These are phyloP conservation scores for Gnathonemus echidnorhynchus DNA, from an alignment of 2,113 vertebrate genomes.

Conservation along the genomic window DNA sequence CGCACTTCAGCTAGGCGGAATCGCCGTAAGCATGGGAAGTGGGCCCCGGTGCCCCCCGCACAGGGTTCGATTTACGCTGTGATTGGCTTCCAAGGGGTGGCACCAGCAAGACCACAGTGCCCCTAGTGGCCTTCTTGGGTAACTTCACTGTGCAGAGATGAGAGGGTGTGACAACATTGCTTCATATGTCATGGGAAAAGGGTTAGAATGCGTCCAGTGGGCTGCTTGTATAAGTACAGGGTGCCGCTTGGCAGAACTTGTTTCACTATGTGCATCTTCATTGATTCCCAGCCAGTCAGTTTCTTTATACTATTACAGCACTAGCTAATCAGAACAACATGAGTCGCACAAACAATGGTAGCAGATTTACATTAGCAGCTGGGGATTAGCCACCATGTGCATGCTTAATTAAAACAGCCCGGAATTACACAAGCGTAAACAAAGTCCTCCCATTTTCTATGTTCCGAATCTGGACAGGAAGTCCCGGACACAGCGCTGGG, in stretches of 20 bases:
- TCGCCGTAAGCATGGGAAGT: slow-evolving; percentile 72
- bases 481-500: background rate
- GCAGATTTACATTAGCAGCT: background rate
- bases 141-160: background rate
- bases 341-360: background rate
- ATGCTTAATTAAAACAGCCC: background rate
- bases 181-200: background rate
- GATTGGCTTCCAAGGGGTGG: slow-evolving; percentile 38
- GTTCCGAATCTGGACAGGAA: background rate
- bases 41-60: slow-evolving; percentile 68
- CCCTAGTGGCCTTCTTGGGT: background rate
- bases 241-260: background rate
- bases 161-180: background rate
- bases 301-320: background rate
- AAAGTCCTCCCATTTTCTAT: background rate
- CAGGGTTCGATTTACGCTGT: slow-evolving; percentile 64
- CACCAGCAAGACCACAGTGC: background rate
- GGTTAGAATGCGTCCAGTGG: background rate
- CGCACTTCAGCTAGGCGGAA: slow-evolving; percentile 74
- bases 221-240: background rate
- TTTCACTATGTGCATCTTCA: background rate
- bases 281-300: background rate
- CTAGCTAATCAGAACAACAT: background rate
- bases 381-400: background rate
- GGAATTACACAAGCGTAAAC: background rate